These are phyloP conservation scores for Frankliniella fusca DNA, from an alignment of 2,888 invertebrate genomes.

Conservation along the genomic window DNA sequence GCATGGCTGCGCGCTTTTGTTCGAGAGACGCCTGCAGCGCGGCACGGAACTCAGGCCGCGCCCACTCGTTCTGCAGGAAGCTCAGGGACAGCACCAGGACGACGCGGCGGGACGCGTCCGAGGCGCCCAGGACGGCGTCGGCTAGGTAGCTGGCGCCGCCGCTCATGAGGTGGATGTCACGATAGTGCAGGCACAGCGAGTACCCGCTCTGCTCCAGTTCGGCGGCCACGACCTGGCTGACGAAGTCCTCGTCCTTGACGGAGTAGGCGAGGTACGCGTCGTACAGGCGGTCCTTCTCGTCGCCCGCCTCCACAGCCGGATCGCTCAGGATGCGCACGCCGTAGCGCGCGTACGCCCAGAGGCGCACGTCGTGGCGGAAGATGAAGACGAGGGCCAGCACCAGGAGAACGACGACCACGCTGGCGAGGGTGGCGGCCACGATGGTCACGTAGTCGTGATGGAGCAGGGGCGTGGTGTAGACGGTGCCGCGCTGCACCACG, in stretches of 20 bases:
- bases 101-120: slow-evolving; percentile 69
- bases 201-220: slow-evolving; percentile 70
- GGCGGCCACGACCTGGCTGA: slow-evolving; percentile 62
- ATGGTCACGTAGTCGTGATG: slow-evolving; percentile 71
- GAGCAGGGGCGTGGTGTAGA: slow-evolving; percentile 61
- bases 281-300: slow-evolving; percentile 59
- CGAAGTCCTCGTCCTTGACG: slow-evolving; percentile 69
- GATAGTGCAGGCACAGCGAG: slow-evolving; percentile 55
- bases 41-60: slow-evolving; percentile 72
- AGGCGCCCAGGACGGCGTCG: slow-evolving; percentile 56
- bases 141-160: slow-evolving; percentile 46
- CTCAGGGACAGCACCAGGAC: slow-evolving; percentile 75
- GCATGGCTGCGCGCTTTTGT: slow-evolving; percentile 50
- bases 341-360: slow-evolving; percentile 75
- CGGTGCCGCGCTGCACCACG: slow-evolving; percentile 50
- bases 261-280: slow-evolving; percentile 85
- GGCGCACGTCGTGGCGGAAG: slow-evolving; percentile 70
- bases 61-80: slow-evolving; percentile 80
- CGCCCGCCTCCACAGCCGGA: slow-evolving; percentile 38
- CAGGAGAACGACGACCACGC: slow-evolving; percentile 64
- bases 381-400: slow-evolving; percentile 65
- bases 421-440: slow-evolving; percentile 65
- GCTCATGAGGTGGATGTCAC: slow-evolving; percentile 45
- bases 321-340: slow-evolving; percentile 60
- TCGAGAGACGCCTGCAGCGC: slow-evolving; percentile 72